Evolutionary conservation across 2,797 vertebrate genomes (phyloP).

Genomic region (Varecia variegata): DNA sequence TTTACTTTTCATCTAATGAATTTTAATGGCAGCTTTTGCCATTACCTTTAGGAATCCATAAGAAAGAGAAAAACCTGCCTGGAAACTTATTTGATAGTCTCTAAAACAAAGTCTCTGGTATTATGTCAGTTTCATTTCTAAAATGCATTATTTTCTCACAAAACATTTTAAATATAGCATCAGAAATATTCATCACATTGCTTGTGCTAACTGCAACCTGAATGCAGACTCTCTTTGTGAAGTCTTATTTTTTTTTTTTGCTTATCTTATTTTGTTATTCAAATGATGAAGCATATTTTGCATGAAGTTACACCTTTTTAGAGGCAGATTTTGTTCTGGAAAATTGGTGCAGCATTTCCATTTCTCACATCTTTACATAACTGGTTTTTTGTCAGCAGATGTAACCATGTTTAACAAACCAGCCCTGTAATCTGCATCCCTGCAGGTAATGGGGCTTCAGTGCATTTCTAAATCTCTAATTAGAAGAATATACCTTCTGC

Average conservation of each 20-base stretch:
- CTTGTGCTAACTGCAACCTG: conserved; percentile 76
- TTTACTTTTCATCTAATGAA: conserved; percentile 83
- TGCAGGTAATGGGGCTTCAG: background rate
- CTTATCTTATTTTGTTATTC: conserved; percentile 85
- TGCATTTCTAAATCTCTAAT: background rate
- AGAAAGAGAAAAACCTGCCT: conserved; percentile 84
- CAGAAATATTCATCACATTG: conserved; percentile 77
- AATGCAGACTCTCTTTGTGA: conserved; percentile 81
- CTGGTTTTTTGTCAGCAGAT: conserved; percentile 61
- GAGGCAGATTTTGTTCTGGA: conserved; percentile 81
- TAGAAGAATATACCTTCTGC: background rate
- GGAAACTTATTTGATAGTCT: conserved; percentile 75
- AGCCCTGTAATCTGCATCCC: conserved; percentile 41
- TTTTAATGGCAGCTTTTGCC: conserved; percentile 82
- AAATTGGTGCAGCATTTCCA: conserved; percentile 74
- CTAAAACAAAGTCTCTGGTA: conserved; percentile 80
- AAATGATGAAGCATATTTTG: conserved; percentile 79
- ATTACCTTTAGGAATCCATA: conserved; percentile 75
- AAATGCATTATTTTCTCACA: conserved; percentile 82
- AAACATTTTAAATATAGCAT: conserved; percentile 83
- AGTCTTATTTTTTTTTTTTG: conserved; percentile 57
- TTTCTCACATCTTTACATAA: conserved; percentile 61
- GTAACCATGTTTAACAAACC: conserved; percentile 55
- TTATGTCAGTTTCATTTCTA: conserved; percentile 82
- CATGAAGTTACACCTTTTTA: conserved; percentile 84